These are phyloP conservation scores for Glomeris marginata DNA, from an alignment of 2,888 invertebrate species.

Conservation along the genomic window DNA sequence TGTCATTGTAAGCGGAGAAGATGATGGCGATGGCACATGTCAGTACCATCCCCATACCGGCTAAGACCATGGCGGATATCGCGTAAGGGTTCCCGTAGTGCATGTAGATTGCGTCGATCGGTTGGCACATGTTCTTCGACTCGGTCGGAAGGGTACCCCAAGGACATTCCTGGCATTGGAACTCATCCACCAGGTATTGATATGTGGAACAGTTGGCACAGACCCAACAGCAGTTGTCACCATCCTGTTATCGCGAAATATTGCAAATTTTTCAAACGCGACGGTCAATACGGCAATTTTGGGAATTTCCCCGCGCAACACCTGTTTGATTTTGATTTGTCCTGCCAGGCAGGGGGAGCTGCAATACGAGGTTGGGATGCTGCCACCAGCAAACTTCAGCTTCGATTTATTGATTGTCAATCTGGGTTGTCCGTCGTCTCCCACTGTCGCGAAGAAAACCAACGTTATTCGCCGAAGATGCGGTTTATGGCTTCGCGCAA, in stretches of 20 bases:
- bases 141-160: slow-evolving; percentile 28
- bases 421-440: slow-evolving; percentile 25
- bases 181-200: slow-evolving; percentile 32
- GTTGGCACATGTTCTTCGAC: slow-evolving; percentile 29
- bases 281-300: background rate
- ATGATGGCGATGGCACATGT: slow-evolving; percentile 34
- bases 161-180: slow-evolving; percentile 35
- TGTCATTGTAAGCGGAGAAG: slow-evolving; percentile 37
- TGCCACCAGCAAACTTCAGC: slow-evolving; percentile 18
- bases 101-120: slow-evolving; percentile 34
- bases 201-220: slow-evolving; percentile 35
- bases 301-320: background rate
- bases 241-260: slow-evolving; percentile 21
- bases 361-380: slow-evolving; percentile 34
- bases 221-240: slow-evolving; percentile 39
- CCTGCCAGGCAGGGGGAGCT: slow-evolving; percentile 29
- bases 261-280: background rate
- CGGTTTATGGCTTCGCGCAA: background rate
- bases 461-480: background rate
- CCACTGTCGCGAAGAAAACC: slow-evolving; percentile 20
- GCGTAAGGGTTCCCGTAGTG: slow-evolving; percentile 36
- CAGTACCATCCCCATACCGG: slow-evolving; percentile 26
- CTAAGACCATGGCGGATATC: slow-evolving; percentile 30
- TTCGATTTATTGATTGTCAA: slow-evolving; percentile 27
- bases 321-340: slow-evolving; percentile 17